Evolutionary conservation across 2,113 vertebrate genomes (phyloP).

Genomic region (Chloropsis cyanopogon): DNA sequence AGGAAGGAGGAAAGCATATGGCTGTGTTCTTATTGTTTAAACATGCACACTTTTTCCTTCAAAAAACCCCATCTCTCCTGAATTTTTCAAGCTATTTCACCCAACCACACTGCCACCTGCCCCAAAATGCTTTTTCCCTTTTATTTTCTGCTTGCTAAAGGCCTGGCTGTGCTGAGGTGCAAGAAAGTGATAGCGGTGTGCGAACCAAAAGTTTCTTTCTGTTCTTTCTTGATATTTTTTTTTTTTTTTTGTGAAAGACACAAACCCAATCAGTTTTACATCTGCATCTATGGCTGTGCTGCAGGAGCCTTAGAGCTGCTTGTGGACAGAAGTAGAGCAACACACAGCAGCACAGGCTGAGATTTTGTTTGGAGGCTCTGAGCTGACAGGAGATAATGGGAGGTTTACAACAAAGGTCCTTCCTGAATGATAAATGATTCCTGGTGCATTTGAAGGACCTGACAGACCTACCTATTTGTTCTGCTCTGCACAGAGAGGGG

Average conservation of each 20-base stretch:
- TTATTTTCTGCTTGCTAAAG: neutral
- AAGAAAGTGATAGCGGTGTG: neutral
- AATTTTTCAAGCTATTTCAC: neutral
- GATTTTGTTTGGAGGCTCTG: neutral
- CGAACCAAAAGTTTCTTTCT: neutral
- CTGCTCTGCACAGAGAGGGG: neutral
- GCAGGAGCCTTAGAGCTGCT: neutral
- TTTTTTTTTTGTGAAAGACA: neutral
- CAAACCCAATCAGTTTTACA: neutral
- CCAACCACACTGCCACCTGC: neutral
- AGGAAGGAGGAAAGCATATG: neutral
- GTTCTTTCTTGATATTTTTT: neutral
- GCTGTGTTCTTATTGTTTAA: neutral
- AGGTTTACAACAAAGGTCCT: neutral
- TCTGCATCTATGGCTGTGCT: neutral
- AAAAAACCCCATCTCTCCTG: neutral
- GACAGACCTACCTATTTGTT: neutral
- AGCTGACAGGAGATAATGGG: neutral
- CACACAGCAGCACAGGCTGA: neutral
- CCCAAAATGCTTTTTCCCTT: neutral
- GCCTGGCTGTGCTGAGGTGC: neutral
- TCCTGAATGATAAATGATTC: neutral
- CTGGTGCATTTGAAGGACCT: neutral
- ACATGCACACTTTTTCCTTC: neutral
- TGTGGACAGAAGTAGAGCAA: neutral